A percentile compares a stretch with the other conserved stretches of the same genome.
Conservation (phyloP, 1,140 invertebrate genomes). For the Ridgeia piscesae region DNA sequence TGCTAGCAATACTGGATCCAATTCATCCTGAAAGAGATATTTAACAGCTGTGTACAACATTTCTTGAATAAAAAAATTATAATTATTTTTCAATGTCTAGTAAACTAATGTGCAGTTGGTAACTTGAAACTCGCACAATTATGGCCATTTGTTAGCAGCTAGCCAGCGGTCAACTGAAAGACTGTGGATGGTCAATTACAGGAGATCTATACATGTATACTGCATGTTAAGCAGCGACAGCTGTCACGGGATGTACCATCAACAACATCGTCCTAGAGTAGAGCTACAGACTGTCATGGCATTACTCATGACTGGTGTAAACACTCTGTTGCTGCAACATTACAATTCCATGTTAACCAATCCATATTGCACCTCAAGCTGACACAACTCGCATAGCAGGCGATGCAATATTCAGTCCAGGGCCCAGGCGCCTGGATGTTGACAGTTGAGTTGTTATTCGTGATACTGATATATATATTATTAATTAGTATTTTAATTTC, state of each 20-base stretch:
- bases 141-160: not conserved
- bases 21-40: not conserved
- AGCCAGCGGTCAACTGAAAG: not conserved
- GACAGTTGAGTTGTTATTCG: not conserved
- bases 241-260: not conserved
- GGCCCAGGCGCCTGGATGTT: not conserved
- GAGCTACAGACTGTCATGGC: not conserved
- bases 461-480: no score
- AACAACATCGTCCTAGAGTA: not conserved
- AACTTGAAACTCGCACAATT: not conserved
- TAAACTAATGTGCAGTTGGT: not conserved
- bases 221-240: not conserved
- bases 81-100: no score
- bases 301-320: not conserved
- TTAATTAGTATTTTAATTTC: no score
- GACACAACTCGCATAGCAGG: not conserved
- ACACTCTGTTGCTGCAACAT: not conserved
- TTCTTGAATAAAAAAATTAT: no score
- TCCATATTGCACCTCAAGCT: not conserved
- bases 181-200: not conserved
- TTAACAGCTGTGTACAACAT: no score
- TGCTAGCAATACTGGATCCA: not conserved
- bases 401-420: not conserved
- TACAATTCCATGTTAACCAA: not conserved
- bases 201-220: no score